phyloP scores from a whole-genome alignment of 2,113 vertebrate genomes.

The Nothobranchius furzeri region DNA sequence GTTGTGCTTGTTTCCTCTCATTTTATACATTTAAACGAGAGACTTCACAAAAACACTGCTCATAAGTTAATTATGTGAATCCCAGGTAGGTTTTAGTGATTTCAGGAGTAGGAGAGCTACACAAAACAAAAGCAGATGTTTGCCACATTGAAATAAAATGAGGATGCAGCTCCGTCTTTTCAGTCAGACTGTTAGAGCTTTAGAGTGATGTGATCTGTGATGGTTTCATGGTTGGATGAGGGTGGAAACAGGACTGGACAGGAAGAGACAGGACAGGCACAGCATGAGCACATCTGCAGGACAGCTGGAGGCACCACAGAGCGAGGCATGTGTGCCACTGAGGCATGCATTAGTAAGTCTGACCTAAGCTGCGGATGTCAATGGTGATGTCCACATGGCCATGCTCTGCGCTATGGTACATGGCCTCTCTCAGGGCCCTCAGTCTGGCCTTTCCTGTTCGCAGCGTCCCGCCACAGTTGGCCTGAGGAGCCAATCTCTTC shows the following conservation, averaged over 20 bases:
- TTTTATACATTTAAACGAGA: no score
- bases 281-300: slow-evolving; percentile 70
- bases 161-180: no score
- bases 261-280: slow-evolving; percentile 58
- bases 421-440: slow-evolving; percentile 83
- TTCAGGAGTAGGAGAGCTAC: no score
- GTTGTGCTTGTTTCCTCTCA: no score
- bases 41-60: no score
- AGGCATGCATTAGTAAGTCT: slow-evolving; percentile 72
- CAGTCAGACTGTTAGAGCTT: no score
- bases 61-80: no score
- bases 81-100: no score
- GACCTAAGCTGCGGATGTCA: slow-evolving; percentile 85
- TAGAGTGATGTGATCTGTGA: background rate
- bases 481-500: slow-evolving; percentile 62
- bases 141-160: no score
- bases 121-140: no score
- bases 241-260: slow-evolving; percentile 35
- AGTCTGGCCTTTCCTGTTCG: slow-evolving; percentile 84
- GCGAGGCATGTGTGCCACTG: slow-evolving; percentile 52
- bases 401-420: slow-evolving; percentile 86
- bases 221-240: slow-evolving; percentile 35
- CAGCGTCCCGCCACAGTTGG: slow-evolving; percentile 69
- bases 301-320: slow-evolving; percentile 64
- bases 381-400: slow-evolving; percentile 86